These are phyloP conservation scores for Agriopis leucophaearia DNA, from an alignment of 2,888 invertebrate genomes.

Conservation along the genomic window DNA sequence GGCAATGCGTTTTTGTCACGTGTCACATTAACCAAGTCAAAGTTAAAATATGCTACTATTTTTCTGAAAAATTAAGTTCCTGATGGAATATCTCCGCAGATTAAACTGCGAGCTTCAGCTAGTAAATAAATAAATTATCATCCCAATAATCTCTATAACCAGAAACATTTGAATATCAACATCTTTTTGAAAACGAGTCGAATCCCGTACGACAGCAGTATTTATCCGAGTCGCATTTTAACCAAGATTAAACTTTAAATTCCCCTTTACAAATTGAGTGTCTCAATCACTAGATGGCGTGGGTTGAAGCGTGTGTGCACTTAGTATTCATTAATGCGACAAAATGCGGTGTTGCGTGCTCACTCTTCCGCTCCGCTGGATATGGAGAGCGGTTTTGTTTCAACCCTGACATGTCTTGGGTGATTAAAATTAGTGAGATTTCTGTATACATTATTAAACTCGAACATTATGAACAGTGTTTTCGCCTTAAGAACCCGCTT, in stretches of 20 bases:
- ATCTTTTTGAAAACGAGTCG: constrained; percentile 40
- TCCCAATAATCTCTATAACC: neutral
- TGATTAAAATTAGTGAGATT: constrained; percentile 25
- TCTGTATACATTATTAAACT: neutral
- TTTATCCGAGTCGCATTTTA: constrained; percentile 37
- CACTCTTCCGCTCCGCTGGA: constrained; percentile 67
- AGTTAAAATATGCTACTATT: too few relatives aligned
- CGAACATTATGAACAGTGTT: too few relatives aligned
- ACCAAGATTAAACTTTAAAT: constrained; percentile 48
- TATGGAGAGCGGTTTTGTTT: constrained; percentile 60
- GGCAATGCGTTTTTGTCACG: too few relatives aligned
- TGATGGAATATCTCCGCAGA: too few relatives aligned
- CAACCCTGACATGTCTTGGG: constrained; percentile 26
- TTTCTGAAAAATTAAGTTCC: too few relatives aligned
- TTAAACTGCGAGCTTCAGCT: too few relatives aligned
- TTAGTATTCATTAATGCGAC: constrained; percentile 81
- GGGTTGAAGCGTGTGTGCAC: constrained; percentile 60
- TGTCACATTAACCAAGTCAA: too few relatives aligned
- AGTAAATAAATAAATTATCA: neutral
- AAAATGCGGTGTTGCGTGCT: constrained; percentile 47
- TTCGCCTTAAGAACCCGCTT: too few relatives aligned
- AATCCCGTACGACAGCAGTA: constrained; percentile 23
- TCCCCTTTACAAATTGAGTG: constrained; percentile 52
- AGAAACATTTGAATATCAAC: constrained; percentile 2
- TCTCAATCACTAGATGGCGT: constrained; percentile 60